phyloP scores from a whole-genome alignment of 1,140 invertebrate genomes.

The Panagrolaimus sp. region DNA sequence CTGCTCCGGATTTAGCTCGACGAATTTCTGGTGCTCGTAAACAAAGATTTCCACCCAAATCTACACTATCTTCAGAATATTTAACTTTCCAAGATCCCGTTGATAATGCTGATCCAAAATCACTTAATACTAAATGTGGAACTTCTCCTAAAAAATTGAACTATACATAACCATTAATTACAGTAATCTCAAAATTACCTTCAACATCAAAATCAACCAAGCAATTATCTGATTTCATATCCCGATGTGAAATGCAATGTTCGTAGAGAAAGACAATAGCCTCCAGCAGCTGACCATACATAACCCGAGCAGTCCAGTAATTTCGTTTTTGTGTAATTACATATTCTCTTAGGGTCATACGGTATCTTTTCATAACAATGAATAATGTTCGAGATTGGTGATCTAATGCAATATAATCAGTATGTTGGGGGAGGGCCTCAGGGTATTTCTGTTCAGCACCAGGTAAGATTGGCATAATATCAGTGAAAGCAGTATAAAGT shows the following conservation, averaged over 20 bases:
- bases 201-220: slow-evolving; percentile 42
- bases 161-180: not conserved
- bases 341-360: slow-evolving; percentile 44
- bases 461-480: slow-evolving; percentile 31
- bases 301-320: slow-evolving; percentile 35
- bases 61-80: slow-evolving; percentile 32
- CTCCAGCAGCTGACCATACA: slow-evolving; percentile 47
- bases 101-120: slow-evolving; percentile 41
- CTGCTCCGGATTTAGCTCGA: slow-evolving; percentile 20
- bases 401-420: slow-evolving; percentile 20
- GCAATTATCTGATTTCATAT: slow-evolving; percentile 39
- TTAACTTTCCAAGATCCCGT: slow-evolving; percentile 24
- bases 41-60: slow-evolving; percentile 43
- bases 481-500: slow-evolving; percentile 43
- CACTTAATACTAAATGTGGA: slow-evolving; percentile 43
- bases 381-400: slow-evolving; percentile 38
- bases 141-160: slow-evolving; percentile 37
- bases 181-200: slow-evolving; percentile 20
- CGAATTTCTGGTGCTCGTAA: slow-evolving; percentile 42
- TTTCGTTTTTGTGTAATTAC: slow-evolving; percentile 34
- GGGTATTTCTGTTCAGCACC: slow-evolving; percentile 34
- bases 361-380: slow-evolving; percentile 46
- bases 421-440: slow-evolving; percentile 36
- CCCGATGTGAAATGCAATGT: slow-evolving; percentile 36
- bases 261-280: slow-evolving; percentile 43